A percentile compares a stretch with the other conserved stretches of the same genome.
Evolutionary conservation across 2,113 vertebrate genomes (phyloP).

Genomic region (Spilogale gracilis): DNA sequence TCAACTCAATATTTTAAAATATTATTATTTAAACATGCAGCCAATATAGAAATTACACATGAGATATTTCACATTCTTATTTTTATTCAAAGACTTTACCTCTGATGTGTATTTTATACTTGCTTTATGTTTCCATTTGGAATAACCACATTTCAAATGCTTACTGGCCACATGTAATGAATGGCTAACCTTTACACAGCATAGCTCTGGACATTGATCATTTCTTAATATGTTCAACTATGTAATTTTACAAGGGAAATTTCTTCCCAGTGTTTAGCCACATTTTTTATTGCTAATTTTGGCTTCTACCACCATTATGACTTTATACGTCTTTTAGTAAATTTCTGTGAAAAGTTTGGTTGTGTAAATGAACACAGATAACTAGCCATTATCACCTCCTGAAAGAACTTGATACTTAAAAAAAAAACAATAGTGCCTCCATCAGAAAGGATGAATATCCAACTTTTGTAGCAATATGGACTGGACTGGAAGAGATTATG

Average conservation of each 20-base stretch:
- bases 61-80: not conserved
- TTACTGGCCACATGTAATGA: not conserved
- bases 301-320: not conserved
- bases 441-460: too few species aligned
- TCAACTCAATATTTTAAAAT: not conserved
- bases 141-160: not conserved
- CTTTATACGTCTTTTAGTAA: constrained; percentile 31
- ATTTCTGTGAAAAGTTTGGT: constrained; percentile 1
- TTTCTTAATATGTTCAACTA: not conserved
- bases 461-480: too few species aligned
- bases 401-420: constrained; percentile 2
- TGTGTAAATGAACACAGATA: not conserved
- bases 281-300: not conserved
- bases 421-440: not conserved
- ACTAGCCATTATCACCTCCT: not conserved
- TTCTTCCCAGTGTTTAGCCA: not conserved
- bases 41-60: not conserved
- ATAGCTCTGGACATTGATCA: not conserved
- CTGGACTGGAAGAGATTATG: too few species aligned
- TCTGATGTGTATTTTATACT: not conserved
- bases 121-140: not conserved
- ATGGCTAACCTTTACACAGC: not conserved
- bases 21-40: constrained; percentile 8
- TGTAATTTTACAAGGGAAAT: not conserved
- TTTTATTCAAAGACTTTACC: constrained; percentile 3